phyloP scores from a whole-genome alignment of 2,113 vertebrate species.

The Hyperoodon ampullatus region DNA sequence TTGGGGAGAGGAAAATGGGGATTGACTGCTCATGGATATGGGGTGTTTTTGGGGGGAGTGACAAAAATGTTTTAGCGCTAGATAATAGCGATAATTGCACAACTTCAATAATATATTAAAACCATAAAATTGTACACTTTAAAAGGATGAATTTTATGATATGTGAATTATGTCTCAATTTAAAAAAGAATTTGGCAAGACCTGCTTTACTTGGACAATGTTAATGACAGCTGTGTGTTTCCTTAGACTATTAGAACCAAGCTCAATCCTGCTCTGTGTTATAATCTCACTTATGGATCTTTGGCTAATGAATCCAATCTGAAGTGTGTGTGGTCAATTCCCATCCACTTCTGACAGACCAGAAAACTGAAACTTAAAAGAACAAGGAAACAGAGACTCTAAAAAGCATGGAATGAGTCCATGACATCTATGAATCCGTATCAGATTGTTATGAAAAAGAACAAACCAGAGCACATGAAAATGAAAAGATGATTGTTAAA shows the following conservation, averaged over 20 bases:
- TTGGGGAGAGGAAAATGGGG: too few species aligned
- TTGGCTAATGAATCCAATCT: neutral
- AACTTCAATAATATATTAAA: neutral
- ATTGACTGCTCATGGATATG: neutral
- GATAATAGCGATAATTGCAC: neutral
- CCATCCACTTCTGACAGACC: neutral
- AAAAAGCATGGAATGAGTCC: neutral
- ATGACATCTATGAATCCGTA: neutral
- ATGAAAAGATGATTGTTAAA: neutral
- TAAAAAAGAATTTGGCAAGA: conserved; percentile 1
- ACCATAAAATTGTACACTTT: neutral
- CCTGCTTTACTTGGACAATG: neutral
- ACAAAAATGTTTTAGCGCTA: neutral
- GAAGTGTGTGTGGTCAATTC: neutral
- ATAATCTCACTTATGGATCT: neutral
- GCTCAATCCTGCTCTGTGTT: neutral
- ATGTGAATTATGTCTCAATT: neutral
- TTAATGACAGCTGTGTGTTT: neutral
- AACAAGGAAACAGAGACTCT: neutral
- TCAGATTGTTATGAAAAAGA: neutral
- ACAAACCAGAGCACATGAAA: neutral
- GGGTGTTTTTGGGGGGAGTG: neutral
- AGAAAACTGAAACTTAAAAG: neutral
- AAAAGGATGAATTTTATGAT: neutral
- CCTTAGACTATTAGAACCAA: neutral